Conservation (phyloP, 1,140 invertebrate species). For the Helicorthomorpha holstii region DNA sequence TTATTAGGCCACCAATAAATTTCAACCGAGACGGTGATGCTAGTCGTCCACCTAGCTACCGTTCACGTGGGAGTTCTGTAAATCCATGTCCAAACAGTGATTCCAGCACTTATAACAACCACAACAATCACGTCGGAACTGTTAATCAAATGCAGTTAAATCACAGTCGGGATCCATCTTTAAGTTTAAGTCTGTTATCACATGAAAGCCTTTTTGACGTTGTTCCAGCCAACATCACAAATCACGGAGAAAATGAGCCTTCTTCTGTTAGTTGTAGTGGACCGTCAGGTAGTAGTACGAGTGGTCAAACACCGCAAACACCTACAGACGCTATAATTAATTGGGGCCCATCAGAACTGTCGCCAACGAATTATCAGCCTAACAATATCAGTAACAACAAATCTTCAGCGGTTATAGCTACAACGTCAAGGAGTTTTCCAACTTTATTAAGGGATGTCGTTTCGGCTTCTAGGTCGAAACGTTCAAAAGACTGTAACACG, state of each 20-base stretch:
- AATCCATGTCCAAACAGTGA: constrained; percentile 1
- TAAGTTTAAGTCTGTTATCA: constrained; percentile 17
- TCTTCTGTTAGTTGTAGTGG: not conserved
- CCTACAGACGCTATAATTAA: no score
- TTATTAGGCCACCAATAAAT: constrained; percentile 14
- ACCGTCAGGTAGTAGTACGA: not conserved
- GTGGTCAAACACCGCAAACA: not conserved
- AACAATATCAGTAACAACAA: no score
- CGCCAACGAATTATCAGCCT: not conserved
- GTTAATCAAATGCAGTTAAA: not conserved
- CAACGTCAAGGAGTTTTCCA: constrained; percentile 12
- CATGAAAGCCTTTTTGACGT: constrained; percentile 10
- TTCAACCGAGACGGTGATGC: constrained; percentile 18
- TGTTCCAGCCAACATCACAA: not conserved
- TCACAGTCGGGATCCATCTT: constrained; percentile 26
- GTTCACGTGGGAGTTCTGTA: constrained; percentile 25
- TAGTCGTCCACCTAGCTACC: constrained; percentile 40
- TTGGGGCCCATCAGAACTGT: not conserved
- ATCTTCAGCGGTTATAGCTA: no score
- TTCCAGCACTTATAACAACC: no score
- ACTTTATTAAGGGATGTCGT: not conserved
- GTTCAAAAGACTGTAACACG: constrained; percentile 40
- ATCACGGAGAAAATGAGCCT: constrained; percentile 7
- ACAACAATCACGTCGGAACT: constrained; percentile 7
- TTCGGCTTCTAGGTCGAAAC: constrained; percentile 8